Base-by-base conservation (phyloP, 2,888 invertebrate species). In the Caradrina clavipalpis region DNA sequence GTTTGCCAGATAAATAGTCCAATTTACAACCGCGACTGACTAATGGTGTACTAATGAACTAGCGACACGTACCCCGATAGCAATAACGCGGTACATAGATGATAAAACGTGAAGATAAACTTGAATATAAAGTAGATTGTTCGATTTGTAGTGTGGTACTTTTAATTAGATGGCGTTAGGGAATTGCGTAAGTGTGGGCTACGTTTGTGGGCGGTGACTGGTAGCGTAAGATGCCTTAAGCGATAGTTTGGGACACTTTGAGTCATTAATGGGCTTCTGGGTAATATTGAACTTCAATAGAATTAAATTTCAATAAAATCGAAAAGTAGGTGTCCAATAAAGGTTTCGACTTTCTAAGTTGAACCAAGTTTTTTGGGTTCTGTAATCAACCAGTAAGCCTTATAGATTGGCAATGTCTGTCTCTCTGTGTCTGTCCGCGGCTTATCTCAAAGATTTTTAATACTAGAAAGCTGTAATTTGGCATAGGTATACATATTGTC, bases 21-120 rank as follows among this genome's bases (percentile, higher is more conserved):
- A 91, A 93, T 93, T 93, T 93, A 91, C 90, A 88, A 88, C 86
- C 81, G 70, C 80, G 79, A 69, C 88, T 93, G 93, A 94, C 89
- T 94, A 93, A 95, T 93, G 90, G 82, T 67, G 84, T 87, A 89
- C 93, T 94, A 94, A 94, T 93, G 93, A 94, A 93, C 92, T 86
- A 90, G 89, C 89, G 93, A 94, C 94, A 88, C 84, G 82, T 89
- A 87, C 75, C 54, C 57, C 71, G 67, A 84, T 69, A 76, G 80
- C 70, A 77, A 74, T 82, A 82, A 66, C 58, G 74, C 74, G 80
- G 74, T 83, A 82, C 80, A 78, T 60, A 58, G 78, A 78, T 83
- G 78, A 76, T 78, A 74, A 71, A 81, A 73, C 45, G 68, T 55
- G 6, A 1, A 72, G 73, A 76, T 80, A 81, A 70, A 67, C 51